Base-by-base conservation (phyloP, 2,113 vertebrate genomes). In the Leptosomus discolor region DNA sequence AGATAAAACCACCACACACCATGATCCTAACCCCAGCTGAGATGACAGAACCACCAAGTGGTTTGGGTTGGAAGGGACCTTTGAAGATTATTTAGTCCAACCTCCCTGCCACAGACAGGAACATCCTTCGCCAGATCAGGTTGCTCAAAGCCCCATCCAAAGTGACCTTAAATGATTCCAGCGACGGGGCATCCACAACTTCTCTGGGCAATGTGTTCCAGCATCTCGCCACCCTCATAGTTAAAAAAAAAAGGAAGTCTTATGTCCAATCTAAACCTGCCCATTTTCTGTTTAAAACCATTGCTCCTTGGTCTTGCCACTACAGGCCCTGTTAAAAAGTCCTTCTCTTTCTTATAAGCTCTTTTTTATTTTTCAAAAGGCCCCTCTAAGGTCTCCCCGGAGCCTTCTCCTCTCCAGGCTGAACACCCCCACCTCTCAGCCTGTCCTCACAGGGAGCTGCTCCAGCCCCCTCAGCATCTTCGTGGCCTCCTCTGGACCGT, bases 151-250 rank as follows among this genome's bases (percentile, higher is more conserved):
- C 22, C 19, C 23, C 0, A 0, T 13, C 34, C 50, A 80, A 0
- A 34, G 39, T 6, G 24, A 2, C 26, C 45, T 34, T 5, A 15
- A 15, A 17, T 24, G 9, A 4, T 76, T 0, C 43, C 90, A 90
- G 27, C 57, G 43, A 61, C 32, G 41, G 34, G 5, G 10, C 39
- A 61, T 5, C 34, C 3, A 8, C 29, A 39, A 27, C 46, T 23
- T 14, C 68, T 36, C 21, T 63, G 51, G 12, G 61, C 0, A 70
- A 0, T 6, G 10, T 17, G 4, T 2, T 2, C 43, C 65, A 70
- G 50, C 1, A 4, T 6, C 5, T 75, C 39, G 0, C 1, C 46
- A 51, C 5, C 15, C 8, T 24, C 26, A 16, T 0, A 0, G 1
- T 7, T 13, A 76, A 37, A 58, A 58, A 26, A 41, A 43, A n/a